Percentiles rank a stretch among this genome's conserved stretches.
These are phyloP conservation scores for Romanomermis culicivorax DNA, from an alignment of 2,888 invertebrate genomes.

Conservation along the genomic window DNA sequence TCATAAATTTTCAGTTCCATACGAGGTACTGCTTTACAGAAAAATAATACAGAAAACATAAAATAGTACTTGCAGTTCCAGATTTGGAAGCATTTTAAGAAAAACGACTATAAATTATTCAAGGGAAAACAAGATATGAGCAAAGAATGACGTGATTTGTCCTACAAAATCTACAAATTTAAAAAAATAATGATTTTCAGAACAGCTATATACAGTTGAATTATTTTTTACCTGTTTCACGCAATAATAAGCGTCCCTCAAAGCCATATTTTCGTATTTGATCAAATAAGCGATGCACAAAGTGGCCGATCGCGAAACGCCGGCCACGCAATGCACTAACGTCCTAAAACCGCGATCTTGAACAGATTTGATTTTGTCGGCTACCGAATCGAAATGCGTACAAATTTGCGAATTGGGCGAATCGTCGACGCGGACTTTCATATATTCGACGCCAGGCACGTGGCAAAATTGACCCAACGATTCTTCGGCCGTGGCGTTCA, in stretches of 20 bases:
- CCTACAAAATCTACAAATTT: too few species aligned
- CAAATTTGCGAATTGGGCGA: constrained; percentile 48
- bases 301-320: constrained; percentile 62
- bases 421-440: constrained; percentile 52
- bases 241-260: constrained; percentile 42
- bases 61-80: too few species aligned
- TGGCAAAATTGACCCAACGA: constrained; percentile 40
- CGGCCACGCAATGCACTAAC: constrained; percentile 70
- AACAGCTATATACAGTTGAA: too few species aligned
- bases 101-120: too few species aligned
- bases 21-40: too few species aligned
- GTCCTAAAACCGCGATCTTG: constrained; percentile 40
- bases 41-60: too few species aligned
- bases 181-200: too few species aligned
- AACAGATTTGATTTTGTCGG: constrained; percentile 15
- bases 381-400: constrained; percentile 45
- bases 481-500: constrained; percentile 61
- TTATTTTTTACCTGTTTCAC: constrained; percentile 2
- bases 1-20: too few species aligned
- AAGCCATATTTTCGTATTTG: constrained; percentile 54
- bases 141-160: too few species aligned
- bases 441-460: constrained; percentile 37
- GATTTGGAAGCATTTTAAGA: too few species aligned
- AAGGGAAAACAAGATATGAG: too few species aligned
- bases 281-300: constrained; percentile 67